Conservation (phyloP, 2,797 vertebrate species). For the Falco cherrug region DNA sequence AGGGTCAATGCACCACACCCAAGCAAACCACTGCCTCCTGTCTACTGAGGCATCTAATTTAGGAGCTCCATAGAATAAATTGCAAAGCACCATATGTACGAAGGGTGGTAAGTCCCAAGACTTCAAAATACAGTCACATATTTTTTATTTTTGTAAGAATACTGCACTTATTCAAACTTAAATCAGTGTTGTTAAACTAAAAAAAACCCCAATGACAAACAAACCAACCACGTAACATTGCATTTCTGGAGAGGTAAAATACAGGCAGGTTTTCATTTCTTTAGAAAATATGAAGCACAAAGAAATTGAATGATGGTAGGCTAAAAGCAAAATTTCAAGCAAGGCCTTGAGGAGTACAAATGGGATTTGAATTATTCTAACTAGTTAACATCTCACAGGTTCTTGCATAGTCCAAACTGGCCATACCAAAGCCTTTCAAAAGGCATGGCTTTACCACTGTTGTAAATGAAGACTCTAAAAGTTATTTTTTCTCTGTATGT, state of each 20-base stretch:
- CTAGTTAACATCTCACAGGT: background rate
- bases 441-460: background rate
- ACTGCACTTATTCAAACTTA: background rate
- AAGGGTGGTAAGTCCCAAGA: background rate
- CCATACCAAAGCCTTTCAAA: background rate
- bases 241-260: background rate
- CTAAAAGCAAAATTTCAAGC: background rate
- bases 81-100: background rate
- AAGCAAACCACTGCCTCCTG: background rate
- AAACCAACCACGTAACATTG: rapidly evolving
- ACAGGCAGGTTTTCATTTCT: background rate
- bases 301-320: background rate
- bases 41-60: background rate
- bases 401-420: background rate
- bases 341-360: background rate
- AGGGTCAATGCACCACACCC: background rate
- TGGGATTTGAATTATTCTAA: background rate
- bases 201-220: background rate
- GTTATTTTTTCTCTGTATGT: background rate
- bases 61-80: background rate
- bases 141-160: background rate
- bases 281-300: background rate
- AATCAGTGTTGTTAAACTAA: background rate
- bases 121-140: background rate
- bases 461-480: background rate